These are phyloP conservation scores for Timandra comae DNA, from an alignment of 2,888 invertebrate genomes.

Conservation along the genomic window DNA sequence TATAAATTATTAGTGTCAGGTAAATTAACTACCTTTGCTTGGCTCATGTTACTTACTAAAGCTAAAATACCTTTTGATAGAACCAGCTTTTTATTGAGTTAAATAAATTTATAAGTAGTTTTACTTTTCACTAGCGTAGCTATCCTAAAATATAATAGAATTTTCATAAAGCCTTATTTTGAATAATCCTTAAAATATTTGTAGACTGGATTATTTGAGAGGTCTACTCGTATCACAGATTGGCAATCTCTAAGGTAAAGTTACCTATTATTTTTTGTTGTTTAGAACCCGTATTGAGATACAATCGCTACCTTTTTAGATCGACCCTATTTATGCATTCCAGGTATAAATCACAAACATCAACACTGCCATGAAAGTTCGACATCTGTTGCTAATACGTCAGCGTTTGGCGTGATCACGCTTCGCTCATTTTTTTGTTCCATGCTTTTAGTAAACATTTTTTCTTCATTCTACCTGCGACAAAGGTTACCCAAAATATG, in stretches of 20 bases:
- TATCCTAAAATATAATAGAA: too few species aligned
- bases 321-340: conserved; percentile 19
- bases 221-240: too few species aligned
- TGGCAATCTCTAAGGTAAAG: too few species aligned
- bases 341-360: conserved; percentile 41
- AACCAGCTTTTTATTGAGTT: conserved; percentile 32
- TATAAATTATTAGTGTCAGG: conserved; percentile 41
- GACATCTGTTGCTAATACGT: conserved; percentile 64
- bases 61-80: conserved; percentile 35
- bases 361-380: conserved; percentile 49
- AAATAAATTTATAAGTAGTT: too few species aligned
- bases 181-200: too few species aligned
- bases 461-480: conserved; percentile 62
- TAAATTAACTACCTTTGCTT: conserved; percentile 26
- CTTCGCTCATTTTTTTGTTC: conserved; percentile 52
- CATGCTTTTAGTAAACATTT: conserved; percentile 44
- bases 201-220: too few species aligned
- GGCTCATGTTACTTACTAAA: conserved; percentile 36
- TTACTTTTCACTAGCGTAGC: too few species aligned
- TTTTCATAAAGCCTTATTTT: too few species aligned
- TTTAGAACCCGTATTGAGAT: conserved; percentile 11
- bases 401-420: conserved; percentile 59
- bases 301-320: conserved; percentile 5
- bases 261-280: too few species aligned
- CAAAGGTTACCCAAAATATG: conserved; percentile 50